These are phyloP conservation scores for Anarrhichthys ocellatus DNA, from an alignment of 2,113 vertebrate species.

Conservation along the genomic window DNA sequence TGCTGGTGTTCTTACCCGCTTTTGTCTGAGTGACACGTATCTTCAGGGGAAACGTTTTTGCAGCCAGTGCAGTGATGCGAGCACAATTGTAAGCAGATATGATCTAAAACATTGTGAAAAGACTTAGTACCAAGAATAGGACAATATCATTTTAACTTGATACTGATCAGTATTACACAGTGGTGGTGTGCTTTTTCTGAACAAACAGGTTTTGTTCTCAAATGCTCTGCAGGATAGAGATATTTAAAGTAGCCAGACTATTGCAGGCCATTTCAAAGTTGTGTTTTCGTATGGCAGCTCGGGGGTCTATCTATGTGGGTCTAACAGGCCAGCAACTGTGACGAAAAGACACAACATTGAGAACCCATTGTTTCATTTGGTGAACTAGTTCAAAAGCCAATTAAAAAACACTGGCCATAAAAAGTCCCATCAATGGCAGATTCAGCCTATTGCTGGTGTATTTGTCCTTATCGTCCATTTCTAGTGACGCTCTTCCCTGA, in stretches of 20 bases:
- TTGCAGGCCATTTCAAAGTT: slow-evolving; percentile 11
- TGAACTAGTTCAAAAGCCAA: background rate
- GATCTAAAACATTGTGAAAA: slow-evolving; percentile 50
- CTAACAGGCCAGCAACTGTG: background rate
- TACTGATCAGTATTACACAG: slow-evolving; percentile 24
- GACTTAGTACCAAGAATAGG: slow-evolving; percentile 19
- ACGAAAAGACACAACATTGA: background rate
- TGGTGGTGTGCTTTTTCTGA: background rate
- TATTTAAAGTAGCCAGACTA: slow-evolving; percentile 35
- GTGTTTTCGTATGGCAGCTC: background rate
- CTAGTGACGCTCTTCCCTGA: background rate
- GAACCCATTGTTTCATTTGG: background rate
- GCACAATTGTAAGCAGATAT: slow-evolving; percentile 41
- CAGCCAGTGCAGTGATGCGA: slow-evolving; percentile 27
- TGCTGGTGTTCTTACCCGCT: slow-evolving; percentile 37
- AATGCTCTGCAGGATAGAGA: background rate
- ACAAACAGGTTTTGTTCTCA: slow-evolving; percentile 27
- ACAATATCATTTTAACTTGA: slow-evolving; percentile 34
- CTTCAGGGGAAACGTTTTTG: slow-evolving; percentile 54
- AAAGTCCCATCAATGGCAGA: no score
- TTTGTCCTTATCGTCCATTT: slow-evolving; percentile 1
- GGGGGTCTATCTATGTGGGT: background rate
- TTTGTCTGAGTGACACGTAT: slow-evolving; percentile 53
- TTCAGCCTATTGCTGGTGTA: background rate
- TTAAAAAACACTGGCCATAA: background rate